These are phyloP conservation scores for Columba janthina DNA, from an alignment of 2,113 vertebrate genomes.

Conservation along the genomic window DNA sequence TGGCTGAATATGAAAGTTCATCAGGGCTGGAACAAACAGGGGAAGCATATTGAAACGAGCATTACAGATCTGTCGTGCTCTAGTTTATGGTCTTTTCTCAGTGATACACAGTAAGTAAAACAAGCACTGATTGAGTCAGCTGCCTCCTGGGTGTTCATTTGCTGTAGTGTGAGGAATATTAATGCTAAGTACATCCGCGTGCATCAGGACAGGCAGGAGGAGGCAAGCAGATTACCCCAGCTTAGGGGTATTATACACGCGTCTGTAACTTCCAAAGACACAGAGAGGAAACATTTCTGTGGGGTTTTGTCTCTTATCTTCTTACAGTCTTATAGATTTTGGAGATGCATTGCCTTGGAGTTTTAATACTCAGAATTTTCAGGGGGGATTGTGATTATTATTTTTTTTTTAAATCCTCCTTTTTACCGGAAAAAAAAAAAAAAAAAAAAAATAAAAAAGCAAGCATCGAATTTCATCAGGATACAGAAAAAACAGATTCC, in stretches of 20 bases:
- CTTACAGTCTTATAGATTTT: constrained; percentile 75
- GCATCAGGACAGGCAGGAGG: constrained; percentile 53
- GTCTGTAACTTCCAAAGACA: constrained; percentile 64
- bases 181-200: constrained; percentile 73
- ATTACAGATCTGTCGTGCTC: constrained; percentile 71
- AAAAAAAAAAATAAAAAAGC: neutral
- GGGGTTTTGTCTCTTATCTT: constrained; percentile 72
- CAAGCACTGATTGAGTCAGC: constrained; percentile 78
- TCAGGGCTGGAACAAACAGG: constrained; percentile 65
- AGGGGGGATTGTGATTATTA: neutral
- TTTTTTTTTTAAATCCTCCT: constrained; percentile 1
- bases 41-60: constrained; percentile 74
- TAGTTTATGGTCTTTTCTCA: constrained; percentile 76
- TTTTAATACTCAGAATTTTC: constrained; percentile 68
- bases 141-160: constrained; percentile 77
- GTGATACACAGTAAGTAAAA: constrained; percentile 75
- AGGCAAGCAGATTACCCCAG: constrained; percentile 69
- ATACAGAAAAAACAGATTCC: constrained; percentile 17
- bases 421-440: neutral
- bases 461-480: constrained; percentile 49
- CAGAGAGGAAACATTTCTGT: constrained; percentile 62
- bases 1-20: constrained; percentile 67
- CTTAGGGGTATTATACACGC: constrained; percentile 69
- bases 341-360: constrained; percentile 66
- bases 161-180: constrained; percentile 74